These are phyloP conservation scores for Lycopodina hypogea DNA, from an alignment of 37 sponge, comb jelly and placozoan species.

Conservation along the genomic window DNA sequence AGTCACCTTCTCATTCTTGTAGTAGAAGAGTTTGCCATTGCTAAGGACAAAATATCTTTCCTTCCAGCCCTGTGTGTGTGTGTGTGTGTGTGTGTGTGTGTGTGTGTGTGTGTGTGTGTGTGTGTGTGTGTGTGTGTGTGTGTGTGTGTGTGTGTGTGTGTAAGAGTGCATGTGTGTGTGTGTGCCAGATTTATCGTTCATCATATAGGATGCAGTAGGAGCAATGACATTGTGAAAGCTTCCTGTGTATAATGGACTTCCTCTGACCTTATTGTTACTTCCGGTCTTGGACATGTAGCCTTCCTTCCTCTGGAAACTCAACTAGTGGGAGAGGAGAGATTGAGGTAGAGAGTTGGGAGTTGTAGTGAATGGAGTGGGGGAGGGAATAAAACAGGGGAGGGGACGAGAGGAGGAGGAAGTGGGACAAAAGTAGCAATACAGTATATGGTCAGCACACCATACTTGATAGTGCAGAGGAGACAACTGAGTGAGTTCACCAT, in stretches of 20 bases:
- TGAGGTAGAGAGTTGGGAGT: not conserved
- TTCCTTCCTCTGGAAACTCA: slow-evolving; percentile 25
- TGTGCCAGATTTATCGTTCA: too few relatives aligned
- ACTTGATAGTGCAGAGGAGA: too few relatives aligned
- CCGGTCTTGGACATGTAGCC: slow-evolving; percentile 60
- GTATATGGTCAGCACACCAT: too few relatives aligned
- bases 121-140: too few relatives aligned
- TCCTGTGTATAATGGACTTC: not conserved
- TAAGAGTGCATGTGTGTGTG: too few relatives aligned
- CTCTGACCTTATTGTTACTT: slow-evolving; percentile 40
- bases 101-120: too few relatives aligned
- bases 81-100: too few relatives aligned
- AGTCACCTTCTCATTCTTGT: slow-evolving; percentile 42
- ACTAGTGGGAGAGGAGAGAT: slow-evolving; percentile 10
- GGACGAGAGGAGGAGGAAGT: not conserved
- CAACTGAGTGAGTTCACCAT: too few relatives aligned
- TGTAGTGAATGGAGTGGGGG: not conserved
- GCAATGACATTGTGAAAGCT: not conserved
- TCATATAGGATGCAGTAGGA: too few relatives aligned
- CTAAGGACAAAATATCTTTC: slow-evolving; percentile 53
- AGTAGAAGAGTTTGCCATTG: slow-evolving; percentile 57
- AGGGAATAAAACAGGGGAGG: not conserved
- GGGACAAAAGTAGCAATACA: not conserved
- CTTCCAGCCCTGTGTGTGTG: slow-evolving; percentile 46
- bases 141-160: too few relatives aligned